Base-by-base conservation (phyloP, 2,113 vertebrate genomes). In the Solea senegalensis region DNA sequence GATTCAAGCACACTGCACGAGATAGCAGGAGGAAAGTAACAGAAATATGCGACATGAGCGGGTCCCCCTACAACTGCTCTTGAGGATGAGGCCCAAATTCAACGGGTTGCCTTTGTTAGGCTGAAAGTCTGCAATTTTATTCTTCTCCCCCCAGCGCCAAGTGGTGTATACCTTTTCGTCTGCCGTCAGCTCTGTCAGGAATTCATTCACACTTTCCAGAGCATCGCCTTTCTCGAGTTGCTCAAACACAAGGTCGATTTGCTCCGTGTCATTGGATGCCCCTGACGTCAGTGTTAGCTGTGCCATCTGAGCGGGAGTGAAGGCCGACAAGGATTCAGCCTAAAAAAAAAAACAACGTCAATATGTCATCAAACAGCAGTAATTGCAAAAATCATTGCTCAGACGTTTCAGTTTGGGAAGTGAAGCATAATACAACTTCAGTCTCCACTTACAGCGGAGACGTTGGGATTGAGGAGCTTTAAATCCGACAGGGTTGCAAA, bases 271-370 rank as follows among this genome's bases (percentile, higher is more conserved):
- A 56, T 68, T 74, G 0, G 21, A 52, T 34, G 44, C 28, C n/a
- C 45, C 77, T 1, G 65, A 80, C 27, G 26, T 88, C 66, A 81
- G 50, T 8, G 69, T 52, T 43, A 84, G 7, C 66, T 90, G 34
- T 57, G 82, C 82, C 60, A 74, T 8, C 72, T 90, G 86, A 63
- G 56, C 61, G 52, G 86, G 84, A 27, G 48, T 79, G 43, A 90
- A 84, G 51, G 48, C 49, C 16, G 73, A 40, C 83, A 85, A 45
- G 2, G 49, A 1, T 2, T 72, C 77, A 15, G 1, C 58, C 81
- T 83, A 34, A 14, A n/a, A 65, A 61, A 65, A 27, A 43, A 65
- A 55, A 28, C 21, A 21, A n/a, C n/a, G n/a, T 11, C n/a, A 50
- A 44, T 26, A 67, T 10, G 43, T 10, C 46, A 14, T 79, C n/a